A percentile compares a stretch with the other conserved stretches of the same genome.
These are phyloP conservation scores for Manis javanica DNA, from an alignment of 2,797 vertebrate species.

Conservation along the genomic window DNA sequence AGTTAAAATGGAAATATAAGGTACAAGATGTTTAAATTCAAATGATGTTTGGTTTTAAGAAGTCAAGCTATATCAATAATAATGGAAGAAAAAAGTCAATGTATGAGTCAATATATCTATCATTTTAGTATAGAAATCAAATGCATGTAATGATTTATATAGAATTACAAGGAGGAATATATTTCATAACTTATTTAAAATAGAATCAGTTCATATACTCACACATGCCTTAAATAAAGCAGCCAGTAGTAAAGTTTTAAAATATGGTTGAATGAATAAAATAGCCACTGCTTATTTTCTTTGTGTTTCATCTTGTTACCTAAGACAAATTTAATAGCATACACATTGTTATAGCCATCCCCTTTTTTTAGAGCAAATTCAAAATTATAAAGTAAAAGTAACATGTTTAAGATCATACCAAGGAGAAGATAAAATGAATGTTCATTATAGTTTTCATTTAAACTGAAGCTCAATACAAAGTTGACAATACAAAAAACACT, in stretches of 20 bases:
- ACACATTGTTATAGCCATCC: background rate
- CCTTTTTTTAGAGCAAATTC: background rate
- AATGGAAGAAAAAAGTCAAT: background rate
- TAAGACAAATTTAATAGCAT: background rate
- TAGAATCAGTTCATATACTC: background rate
- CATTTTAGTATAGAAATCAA: background rate
- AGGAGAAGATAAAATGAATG: background rate
- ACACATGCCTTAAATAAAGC: background rate
- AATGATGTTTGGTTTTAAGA: background rate
- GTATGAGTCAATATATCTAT: background rate
- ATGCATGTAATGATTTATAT: background rate
- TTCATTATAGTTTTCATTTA: background rate
- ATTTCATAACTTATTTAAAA: background rate
- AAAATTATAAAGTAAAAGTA: background rate
- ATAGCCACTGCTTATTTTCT: background rate
- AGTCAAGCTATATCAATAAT: background rate
- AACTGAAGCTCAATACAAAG: background rate
- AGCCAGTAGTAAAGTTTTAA: background rate
- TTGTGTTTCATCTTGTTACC: background rate
- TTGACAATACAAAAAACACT: background rate
- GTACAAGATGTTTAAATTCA: background rate
- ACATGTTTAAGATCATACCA: background rate
- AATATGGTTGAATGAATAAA: background rate
- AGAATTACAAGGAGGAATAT: background rate
- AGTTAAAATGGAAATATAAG: constrained; percentile 50